A percentile compares a stretch with the other conserved stretches of the same genome.
Evolutionary conservation across 2,113 vertebrate species (phyloP).

Genomic region (Ictalurus furcatus): DNA sequence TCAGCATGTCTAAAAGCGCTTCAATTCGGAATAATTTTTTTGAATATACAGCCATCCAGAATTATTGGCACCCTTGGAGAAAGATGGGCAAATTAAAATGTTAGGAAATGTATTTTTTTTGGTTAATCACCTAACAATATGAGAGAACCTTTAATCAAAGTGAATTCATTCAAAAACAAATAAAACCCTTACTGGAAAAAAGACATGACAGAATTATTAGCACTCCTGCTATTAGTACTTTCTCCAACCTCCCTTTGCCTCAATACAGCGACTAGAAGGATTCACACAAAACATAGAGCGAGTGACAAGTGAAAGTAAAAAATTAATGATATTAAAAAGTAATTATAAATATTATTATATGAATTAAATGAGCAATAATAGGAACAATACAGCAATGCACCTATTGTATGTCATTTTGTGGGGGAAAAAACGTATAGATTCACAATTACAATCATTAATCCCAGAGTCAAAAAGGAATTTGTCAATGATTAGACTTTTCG

Average conservation of each 20-base stretch:
- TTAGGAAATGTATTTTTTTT: background rate
- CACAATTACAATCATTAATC: background rate
- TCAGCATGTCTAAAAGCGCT: too few species aligned
- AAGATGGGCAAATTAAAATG: background rate
- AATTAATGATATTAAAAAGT: background rate
- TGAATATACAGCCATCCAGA: background rate
- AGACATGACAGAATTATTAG: background rate
- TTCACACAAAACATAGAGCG: background rate
- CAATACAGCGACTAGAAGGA: background rate
- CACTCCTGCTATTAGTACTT: too few species aligned
- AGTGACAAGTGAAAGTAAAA: background rate
- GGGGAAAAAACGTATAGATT: too few species aligned
- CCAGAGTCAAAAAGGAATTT: background rate
- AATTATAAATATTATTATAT: background rate
- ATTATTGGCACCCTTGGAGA: background rate
- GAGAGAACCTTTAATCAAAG: background rate
- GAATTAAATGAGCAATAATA: background rate
- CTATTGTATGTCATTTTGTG: background rate
- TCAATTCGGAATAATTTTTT: background rate
- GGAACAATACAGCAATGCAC: background rate
- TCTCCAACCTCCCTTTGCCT: too few species aligned
- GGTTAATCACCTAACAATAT: background rate
- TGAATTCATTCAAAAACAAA: background rate
- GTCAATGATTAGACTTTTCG: background rate
- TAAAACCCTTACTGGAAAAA: background rate